Conservation (phyloP, 2,113 vertebrate genomes). For the Crocuta crocuta region DNA sequence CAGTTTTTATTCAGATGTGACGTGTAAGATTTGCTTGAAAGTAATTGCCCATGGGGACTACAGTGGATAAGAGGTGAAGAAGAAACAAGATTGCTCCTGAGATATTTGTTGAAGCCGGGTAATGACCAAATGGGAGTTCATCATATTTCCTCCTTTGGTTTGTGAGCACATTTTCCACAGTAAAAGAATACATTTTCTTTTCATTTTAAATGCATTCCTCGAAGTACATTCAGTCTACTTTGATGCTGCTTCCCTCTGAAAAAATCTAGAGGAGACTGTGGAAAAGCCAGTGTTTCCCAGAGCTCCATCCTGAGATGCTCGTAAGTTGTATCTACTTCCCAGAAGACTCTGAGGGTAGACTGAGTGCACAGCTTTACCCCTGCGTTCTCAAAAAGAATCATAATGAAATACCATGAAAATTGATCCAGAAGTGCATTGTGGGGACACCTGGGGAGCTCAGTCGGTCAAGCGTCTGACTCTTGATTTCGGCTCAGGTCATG, state of each 20-base stretch:
- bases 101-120: not conserved
- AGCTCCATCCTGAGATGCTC: not conserved
- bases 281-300: constrained; percentile 30
- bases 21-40: constrained; percentile 15
- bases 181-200: not conserved
- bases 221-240: not conserved
- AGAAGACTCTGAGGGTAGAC: not conserved
- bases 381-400: not conserved
- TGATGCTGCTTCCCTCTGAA: not conserved
- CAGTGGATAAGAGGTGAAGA: not conserved
- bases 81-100: not conserved
- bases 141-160: not conserved
- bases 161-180: not conserved
- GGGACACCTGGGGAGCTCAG: no score
- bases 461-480: no score
- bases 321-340: not conserved
- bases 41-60: not conserved
- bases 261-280: not conserved
- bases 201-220: constrained; percentile 26
- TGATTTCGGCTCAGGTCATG: no score
- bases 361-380: not conserved
- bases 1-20: not conserved
- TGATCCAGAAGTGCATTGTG: not conserved
- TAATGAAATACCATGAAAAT: not conserved
- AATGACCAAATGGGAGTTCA: not conserved